Evolutionary conservation across 2,888 invertebrate species (phyloP).

Genomic region (Perithous albicinctus): DNA sequence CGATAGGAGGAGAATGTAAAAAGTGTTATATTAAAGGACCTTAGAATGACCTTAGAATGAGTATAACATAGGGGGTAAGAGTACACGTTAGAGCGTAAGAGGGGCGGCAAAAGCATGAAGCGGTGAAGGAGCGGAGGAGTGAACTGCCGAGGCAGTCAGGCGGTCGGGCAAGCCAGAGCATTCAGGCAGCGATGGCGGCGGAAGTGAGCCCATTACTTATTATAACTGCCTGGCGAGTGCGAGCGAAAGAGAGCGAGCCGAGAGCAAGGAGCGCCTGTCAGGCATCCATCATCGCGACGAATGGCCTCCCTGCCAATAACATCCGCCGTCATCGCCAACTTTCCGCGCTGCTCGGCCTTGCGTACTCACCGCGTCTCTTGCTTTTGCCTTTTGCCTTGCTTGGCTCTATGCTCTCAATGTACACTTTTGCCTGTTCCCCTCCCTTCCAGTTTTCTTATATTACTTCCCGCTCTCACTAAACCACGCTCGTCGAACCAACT

Average conservation of each 20-base stretch:
- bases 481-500: conserved; percentile 19
- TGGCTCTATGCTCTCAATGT: conserved; percentile 25
- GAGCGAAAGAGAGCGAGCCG: conserved; percentile 73
- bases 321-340: conserved; percentile 85
- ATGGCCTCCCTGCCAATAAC: conserved; percentile 84
- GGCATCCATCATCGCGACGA: conserved; percentile 84
- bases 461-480: neutral
- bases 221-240: conserved; percentile 84
- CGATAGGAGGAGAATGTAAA: neutral
- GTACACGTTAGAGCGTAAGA: conserved; percentile 9
- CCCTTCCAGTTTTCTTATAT: conserved; percentile 10
- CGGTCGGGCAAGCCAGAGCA: conserved; percentile 70
- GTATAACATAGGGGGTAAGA: neutral
- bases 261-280: conserved; percentile 82
- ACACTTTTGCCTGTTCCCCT: conserved; percentile 5
- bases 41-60: neutral
- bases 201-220: conserved; percentile 85
- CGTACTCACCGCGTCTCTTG: conserved; percentile 65
- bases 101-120: conserved; percentile 31
- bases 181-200: conserved; percentile 80
- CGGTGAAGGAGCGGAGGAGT: conserved; percentile 37
- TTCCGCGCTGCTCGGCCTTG: conserved; percentile 76
- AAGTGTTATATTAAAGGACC: conserved; percentile 5
- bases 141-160: conserved; percentile 71
- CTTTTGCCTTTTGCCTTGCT: conserved; percentile 47